Evolutionary conservation across 2,888 invertebrate species (phyloP).

Genomic region (Calameuta filiformis): DNA sequence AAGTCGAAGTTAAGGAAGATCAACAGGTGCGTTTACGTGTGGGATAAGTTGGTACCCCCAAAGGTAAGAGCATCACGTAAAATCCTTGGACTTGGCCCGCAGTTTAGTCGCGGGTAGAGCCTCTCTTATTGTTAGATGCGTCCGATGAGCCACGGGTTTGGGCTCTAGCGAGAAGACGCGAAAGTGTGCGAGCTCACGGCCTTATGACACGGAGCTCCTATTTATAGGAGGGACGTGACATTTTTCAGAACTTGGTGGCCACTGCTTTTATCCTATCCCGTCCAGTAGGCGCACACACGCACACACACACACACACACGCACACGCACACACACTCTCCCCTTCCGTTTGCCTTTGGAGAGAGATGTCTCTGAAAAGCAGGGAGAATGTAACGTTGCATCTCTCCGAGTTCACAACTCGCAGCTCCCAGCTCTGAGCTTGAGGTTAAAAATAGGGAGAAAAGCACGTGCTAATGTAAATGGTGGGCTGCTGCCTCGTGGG

Average conservation of each 20-base stretch:
- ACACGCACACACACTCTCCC: background rate
- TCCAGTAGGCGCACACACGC: too few relatives aligned
- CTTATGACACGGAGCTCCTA: background rate
- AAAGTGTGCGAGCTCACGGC: background rate
- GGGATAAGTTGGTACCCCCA: slow-evolving; percentile 39
- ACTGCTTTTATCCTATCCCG: background rate
- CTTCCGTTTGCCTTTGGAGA: background rate
- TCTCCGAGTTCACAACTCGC: background rate
- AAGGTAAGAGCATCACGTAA: background rate
- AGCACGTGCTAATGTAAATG: slow-evolving; percentile 5
- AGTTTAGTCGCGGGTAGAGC: background rate
- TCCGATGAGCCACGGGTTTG: background rate
- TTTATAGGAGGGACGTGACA: background rate
- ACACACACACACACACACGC: too few relatives aligned
- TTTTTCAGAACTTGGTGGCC: background rate
- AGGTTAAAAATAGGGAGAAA: slow-evolving; percentile 10
- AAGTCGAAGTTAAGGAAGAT: slow-evolving; percentile 53
- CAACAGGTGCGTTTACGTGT: slow-evolving; percentile 55
- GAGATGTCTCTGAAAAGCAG: background rate
- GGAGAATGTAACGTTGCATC: background rate
- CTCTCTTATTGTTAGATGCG: background rate
- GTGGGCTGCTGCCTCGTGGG: background rate
- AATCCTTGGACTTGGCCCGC: background rate
- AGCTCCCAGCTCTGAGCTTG: background rate
- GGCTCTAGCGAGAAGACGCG: background rate